Base-by-base conservation (phyloP, 2,888 invertebrate species). In the Magallana nippona region DNA sequence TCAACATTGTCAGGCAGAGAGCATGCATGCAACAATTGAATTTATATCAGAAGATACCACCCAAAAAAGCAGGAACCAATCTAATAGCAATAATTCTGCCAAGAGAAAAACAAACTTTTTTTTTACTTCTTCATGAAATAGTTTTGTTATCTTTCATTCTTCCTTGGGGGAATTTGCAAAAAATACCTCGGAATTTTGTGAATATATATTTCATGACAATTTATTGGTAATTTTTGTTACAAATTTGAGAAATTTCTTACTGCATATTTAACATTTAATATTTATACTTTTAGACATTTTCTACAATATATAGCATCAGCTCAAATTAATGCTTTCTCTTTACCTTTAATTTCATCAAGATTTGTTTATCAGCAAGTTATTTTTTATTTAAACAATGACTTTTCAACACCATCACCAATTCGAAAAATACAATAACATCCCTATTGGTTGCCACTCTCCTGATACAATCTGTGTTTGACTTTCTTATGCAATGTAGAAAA, bases 381-480 rank as follows among this genome's bases (percentile, higher is more conserved):
- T 32, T 15, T 71, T 71, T 71, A n/a, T 71, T 71, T 13, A 60
- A 71, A 71, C 71, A 71, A 13, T 2, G 2, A 71, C 15, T 27
- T 71, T 71, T 71, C 27, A 71, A 71, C 71, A 71, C 27, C 71
- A 71, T 71, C 71, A 71, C 60, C 60, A n/a, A 19, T 60, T 60
- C 19, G 15, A 17, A 60, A 60, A 60, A 27, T 63, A 63, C 19
- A 71, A 27, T 71, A 27, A 71, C 10, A 27, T 22, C 15, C 71
- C 32, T 32, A 15, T 15, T 13, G 15, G 27, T 71, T 22, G 27
- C 71, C 71, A 71, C 27, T 71, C 15, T 71, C 15, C 71, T 15
- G 71, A 71, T 71, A 71, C 71, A 71, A 71, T 71, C 71, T 71
- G 71, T 27, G 71, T 71, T 71, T 71, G 32, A 71, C 32, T 71